Percentiles rank a stretch among this genome's conserved stretches.
phyloP scores from a whole-genome alignment of 2,797 vertebrate genomes.

The Hafferia zeledoni region DNA sequence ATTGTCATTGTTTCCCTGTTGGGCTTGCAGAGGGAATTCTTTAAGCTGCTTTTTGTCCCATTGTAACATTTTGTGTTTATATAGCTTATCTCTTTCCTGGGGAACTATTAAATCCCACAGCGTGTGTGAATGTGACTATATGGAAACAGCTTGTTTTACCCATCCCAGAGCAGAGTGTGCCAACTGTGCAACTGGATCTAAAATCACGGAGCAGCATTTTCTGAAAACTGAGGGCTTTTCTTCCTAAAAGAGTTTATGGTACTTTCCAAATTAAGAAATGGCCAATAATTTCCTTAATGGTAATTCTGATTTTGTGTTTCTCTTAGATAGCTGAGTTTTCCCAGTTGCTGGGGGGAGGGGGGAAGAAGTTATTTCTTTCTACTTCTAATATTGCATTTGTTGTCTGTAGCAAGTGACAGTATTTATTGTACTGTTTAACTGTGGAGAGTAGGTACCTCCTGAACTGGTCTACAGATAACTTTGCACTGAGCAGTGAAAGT shows the following conservation, averaged over 20 bases:
- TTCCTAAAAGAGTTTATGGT: not conserved
- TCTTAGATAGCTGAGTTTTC: not conserved
- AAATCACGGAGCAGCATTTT: not conserved
- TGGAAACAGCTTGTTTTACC: not conserved
- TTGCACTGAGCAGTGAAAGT: not conserved
- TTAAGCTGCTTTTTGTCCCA: slow-evolving; percentile 4
- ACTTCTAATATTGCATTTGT: not conserved
- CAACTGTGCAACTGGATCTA: not conserved
- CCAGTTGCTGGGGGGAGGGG: not conserved
- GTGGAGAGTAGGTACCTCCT: not conserved
- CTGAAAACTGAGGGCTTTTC: not conserved
- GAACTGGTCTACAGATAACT: not conserved
- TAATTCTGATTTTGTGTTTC: not conserved
- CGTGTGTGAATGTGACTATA: not conserved
- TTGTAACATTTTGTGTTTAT: slow-evolving; percentile 19
- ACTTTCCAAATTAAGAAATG: not conserved
- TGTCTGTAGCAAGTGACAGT: not conserved
- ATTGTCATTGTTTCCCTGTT: not conserved
- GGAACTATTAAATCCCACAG: not conserved
- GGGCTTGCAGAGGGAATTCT: not conserved
- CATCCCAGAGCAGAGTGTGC: not conserved
- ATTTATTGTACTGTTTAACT: not conserved
- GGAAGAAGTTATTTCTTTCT: not conserved
- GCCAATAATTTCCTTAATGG: not conserved
- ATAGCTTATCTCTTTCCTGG: not conserved